Evolutionary conservation across 2,113 vertebrate genomes (phyloP).

Genomic region (Aspiorhynchus laticeps): DNA sequence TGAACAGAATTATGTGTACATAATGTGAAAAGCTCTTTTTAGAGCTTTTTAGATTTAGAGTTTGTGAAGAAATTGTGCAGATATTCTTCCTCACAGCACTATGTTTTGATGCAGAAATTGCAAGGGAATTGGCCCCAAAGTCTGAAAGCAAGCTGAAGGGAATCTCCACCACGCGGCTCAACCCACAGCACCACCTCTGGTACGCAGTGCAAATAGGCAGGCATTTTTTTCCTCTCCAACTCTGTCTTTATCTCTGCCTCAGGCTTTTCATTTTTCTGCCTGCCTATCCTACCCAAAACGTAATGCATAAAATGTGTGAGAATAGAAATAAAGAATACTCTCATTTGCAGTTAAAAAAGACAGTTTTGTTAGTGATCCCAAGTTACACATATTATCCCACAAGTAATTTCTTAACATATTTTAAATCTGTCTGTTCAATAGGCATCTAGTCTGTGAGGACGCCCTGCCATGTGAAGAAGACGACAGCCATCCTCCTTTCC

Average conservation of each 20-base stretch:
- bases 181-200: slow-evolving; percentile 78
- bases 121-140: slow-evolving; percentile 73
- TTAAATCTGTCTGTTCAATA: slow-evolving; percentile 51
- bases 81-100: background rate
- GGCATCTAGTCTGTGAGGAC: slow-evolving; percentile 74
- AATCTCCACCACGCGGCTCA: slow-evolving; percentile 74
- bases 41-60: too few relatives aligned
- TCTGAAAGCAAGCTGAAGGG: slow-evolving; percentile 75
- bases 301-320: background rate
- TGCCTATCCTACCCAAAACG: background rate
- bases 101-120: slow-evolving; percentile 64
- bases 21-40: background rate
- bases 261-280: background rate
- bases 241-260: background rate
- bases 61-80: background rate
- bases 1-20: background rate
- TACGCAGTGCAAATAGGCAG: slow-evolving; percentile 52
- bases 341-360: background rate
- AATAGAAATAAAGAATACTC: background rate
- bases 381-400: background rate
- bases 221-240: background rate
- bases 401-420: background rate
- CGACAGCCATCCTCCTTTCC: slow-evolving; percentile 74
- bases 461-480: slow-evolving; percentile 67
- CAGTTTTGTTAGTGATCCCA: background rate